Percentiles rank a stretch among this genome's conserved stretches.
Conservation (phyloP, 2,888 invertebrate genomes). For the Crocallis elinguaria region DNA sequence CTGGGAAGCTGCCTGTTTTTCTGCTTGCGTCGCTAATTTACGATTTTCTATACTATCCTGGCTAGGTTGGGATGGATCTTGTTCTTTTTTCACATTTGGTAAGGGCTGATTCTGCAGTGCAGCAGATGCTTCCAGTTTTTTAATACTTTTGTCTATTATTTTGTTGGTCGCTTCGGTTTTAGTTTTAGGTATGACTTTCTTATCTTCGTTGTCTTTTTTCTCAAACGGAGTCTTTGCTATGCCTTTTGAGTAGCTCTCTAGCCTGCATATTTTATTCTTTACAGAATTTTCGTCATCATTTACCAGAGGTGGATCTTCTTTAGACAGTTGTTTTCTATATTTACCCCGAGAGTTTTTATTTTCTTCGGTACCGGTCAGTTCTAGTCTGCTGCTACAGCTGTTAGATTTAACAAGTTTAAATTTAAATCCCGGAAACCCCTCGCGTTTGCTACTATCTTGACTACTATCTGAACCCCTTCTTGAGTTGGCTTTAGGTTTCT, state of each 20-base stretch:
- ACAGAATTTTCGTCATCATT: constrained; percentile 79
- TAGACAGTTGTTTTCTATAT: constrained; percentile 66
- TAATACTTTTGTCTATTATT: constrained; percentile 31
- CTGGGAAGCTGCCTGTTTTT: constrained; percentile 49
- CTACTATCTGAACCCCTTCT: constrained; percentile 52
- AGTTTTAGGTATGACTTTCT: constrained; percentile 47
- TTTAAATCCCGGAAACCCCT: constrained; percentile 87
- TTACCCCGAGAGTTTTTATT: constrained; percentile 76
- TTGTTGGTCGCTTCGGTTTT: constrained; percentile 44
- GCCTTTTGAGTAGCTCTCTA: constrained; percentile 80
- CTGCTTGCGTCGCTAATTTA: constrained; percentile 45
- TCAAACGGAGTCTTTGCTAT: constrained; percentile 76
- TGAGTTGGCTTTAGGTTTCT: constrained; percentile 55
- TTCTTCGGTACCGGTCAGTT: constrained; percentile 89
- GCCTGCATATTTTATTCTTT: constrained; percentile 79
- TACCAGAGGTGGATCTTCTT: constrained; percentile 75
- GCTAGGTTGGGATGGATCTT: constrained; percentile 37
- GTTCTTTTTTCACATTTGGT: constrained; percentile 43
- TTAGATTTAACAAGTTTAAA: constrained; percentile 94
- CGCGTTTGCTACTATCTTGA: constrained; percentile 63
- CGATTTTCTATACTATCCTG: constrained; percentile 46
- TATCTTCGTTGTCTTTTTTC: constrained; percentile 62
- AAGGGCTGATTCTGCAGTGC: constrained; percentile 38
- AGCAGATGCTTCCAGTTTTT: constrained; percentile 42
- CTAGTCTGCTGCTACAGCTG: constrained; percentile 93